Percentiles rank a stretch among this genome's conserved stretches.
These are phyloP conservation scores for Cinclus mexicanus DNA, from an alignment of 2,113 vertebrate species.

Conservation along the genomic window DNA sequence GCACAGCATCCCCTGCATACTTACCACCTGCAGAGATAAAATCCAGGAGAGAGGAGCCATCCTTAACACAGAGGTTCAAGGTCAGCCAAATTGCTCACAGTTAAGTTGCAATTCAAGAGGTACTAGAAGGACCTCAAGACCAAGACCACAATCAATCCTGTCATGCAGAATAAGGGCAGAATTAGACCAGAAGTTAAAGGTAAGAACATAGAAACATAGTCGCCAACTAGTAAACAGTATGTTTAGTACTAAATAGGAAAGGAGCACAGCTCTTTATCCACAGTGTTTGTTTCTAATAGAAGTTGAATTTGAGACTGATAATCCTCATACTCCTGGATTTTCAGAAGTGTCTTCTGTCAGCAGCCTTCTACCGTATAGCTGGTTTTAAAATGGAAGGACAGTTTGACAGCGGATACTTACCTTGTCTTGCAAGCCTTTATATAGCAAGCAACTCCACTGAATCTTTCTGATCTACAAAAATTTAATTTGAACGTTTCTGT, in stretches of 20 bases:
- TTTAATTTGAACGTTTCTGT: neutral
- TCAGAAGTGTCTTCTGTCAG: neutral
- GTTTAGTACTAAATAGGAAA: neutral
- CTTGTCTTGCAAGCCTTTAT: neutral
- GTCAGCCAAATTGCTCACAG: neutral
- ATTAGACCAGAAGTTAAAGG: neutral
- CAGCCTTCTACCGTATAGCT: neutral
- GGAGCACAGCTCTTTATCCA: accelerated
- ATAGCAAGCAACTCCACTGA: neutral
- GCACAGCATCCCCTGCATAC: neutral
- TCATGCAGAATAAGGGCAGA: accelerated
- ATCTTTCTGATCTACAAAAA: neutral
- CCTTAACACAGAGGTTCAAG: neutral
- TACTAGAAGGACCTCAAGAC: neutral
- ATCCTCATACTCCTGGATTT: neutral
- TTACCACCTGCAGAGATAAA: neutral
- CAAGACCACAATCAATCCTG: accelerated
- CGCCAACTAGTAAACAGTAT: neutral
- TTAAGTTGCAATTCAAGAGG: neutral
- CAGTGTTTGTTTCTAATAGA: neutral
- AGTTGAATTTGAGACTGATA: neutral
- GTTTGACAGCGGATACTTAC: accelerated
- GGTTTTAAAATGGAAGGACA: neutral
- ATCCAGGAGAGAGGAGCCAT: neutral
- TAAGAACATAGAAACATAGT: neutral